Conservation (phyloP, 2,797 vertebrate species). For the Picus viridis region DNA sequence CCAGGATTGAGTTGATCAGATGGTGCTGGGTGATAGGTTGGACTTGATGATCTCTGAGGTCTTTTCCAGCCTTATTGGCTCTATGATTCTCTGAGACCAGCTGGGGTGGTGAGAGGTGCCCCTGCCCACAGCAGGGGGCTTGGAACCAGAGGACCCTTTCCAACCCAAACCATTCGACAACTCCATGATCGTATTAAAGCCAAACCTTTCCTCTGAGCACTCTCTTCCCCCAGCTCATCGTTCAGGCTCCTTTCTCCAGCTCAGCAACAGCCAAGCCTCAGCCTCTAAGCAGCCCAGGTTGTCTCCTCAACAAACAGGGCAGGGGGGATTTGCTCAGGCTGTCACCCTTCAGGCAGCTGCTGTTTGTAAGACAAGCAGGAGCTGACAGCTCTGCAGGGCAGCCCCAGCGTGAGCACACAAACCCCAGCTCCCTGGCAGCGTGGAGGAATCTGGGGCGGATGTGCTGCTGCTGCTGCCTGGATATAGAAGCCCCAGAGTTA, state of each 20-base stretch:
- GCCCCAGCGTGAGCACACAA: neutral
- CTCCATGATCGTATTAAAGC: neutral
- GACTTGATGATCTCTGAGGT: too few relatives aligned
- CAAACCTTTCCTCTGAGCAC: neutral
- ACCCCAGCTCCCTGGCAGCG: neutral
- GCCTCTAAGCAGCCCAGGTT: neutral
- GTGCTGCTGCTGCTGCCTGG: neutral
- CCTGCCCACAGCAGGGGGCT: too few relatives aligned
- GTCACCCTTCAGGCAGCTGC: neutral
- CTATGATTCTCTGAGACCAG: too few relatives aligned
- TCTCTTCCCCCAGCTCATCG: neutral
- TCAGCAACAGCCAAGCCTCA: neutral
- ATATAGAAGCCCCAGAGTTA: neutral
- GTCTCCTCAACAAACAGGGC: slow-evolving; percentile 1
- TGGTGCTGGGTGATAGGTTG: too few relatives aligned
- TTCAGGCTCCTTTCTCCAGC: neutral
- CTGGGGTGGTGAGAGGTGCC: too few relatives aligned
- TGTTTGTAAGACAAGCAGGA: neutral
- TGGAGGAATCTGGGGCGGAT: neutral
- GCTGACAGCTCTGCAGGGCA: neutral
- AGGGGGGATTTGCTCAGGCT: neutral
- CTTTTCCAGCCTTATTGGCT: too few relatives aligned
- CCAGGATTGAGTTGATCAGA: too few relatives aligned
- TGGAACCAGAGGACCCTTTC: too few relatives aligned
- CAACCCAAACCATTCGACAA: too few relatives aligned